A percentile compares a stretch with the other conserved stretches of the same genome.
Conservation (phyloP, 2,113 vertebrate species). For the Istiophorus platypterus region DNA sequence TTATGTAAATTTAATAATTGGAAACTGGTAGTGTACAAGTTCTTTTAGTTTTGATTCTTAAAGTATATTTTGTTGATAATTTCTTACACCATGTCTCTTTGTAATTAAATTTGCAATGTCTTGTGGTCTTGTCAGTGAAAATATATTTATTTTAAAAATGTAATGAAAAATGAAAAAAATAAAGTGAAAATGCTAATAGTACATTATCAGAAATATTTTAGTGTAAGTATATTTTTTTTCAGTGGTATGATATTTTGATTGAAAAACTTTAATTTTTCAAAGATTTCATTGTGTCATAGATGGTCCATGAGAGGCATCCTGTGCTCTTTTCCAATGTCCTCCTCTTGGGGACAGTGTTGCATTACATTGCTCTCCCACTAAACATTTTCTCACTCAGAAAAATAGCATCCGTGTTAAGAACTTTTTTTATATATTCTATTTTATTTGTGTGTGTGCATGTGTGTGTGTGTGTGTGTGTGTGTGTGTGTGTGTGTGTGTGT, state of each 20-base stretch:
- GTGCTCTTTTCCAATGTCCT: neutral
- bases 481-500: slow-evolving; percentile 37
- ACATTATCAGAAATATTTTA: neutral
- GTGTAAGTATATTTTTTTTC: neutral
- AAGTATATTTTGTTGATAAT: no score
- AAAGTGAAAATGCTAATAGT: neutral
- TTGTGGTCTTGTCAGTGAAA: neutral
- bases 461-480: no score
- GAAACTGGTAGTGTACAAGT: no score
- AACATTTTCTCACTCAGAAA: neutral
- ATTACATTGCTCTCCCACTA: slow-evolving; percentile 3
- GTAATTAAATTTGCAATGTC: no score
- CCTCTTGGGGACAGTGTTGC: slow-evolving; percentile 77
- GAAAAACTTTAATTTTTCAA: neutral
- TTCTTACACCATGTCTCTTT: no score
- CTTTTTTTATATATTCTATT: slow-evolving; percentile 12
- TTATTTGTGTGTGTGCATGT: slow-evolving; percentile 27
- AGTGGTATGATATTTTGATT: neutral
- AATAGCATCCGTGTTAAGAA: slow-evolving; percentile 6
- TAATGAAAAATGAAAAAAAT: neutral
- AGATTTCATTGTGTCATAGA: neutral
- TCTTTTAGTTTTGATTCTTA: no score
- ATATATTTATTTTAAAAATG: neutral
- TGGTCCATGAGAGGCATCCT: neutral
- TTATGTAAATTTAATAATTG: no score